Evolutionary conservation across 2,113 vertebrate genomes (phyloP).

Genomic region (Cavia aperea): DNA sequence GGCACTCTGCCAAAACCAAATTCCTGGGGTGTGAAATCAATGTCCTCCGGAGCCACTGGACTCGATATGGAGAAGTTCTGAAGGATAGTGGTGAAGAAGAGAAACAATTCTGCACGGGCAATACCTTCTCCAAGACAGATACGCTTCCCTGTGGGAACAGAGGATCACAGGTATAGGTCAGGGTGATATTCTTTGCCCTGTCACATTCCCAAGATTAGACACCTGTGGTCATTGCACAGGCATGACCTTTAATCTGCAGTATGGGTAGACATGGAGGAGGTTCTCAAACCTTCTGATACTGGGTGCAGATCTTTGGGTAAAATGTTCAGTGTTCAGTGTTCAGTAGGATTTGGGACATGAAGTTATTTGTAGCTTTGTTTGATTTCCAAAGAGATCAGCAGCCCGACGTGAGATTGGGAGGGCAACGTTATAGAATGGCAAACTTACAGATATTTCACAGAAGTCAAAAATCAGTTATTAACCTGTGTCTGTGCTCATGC

Average conservation of each 20-base stretch:
- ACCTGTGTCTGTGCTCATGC: too few relatives aligned
- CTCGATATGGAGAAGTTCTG: conserved; percentile 66
- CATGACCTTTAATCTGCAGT: neutral
- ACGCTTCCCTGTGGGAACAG: conserved; percentile 61
- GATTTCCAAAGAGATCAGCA: neutral
- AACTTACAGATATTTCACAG: too few relatives aligned
- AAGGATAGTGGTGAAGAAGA: conserved; percentile 72
- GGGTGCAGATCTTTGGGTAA: neutral
- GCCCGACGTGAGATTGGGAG: too few relatives aligned
- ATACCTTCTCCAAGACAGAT: conserved; percentile 69
- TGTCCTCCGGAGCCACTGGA: conserved; percentile 19
- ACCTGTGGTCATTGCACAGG: neutral
- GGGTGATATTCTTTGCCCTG: rapidly evolving
- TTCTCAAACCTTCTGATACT: neutral
- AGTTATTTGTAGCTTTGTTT: neutral
- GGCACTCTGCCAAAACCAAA: conserved; percentile 56
- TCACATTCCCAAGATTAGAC: neutral
- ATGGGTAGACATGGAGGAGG: neutral
- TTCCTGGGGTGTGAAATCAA: conserved; percentile 57
- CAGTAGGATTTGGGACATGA: neutral
- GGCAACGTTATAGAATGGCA: too few relatives aligned
- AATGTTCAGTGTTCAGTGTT: neutral
- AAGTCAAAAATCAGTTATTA: too few relatives aligned
- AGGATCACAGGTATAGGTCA: neutral
- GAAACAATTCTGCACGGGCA: conserved; percentile 62